These are phyloP conservation scores for Empidonax traillii DNA, from an alignment of 2,113 vertebrate genomes.

Conservation along the genomic window DNA sequence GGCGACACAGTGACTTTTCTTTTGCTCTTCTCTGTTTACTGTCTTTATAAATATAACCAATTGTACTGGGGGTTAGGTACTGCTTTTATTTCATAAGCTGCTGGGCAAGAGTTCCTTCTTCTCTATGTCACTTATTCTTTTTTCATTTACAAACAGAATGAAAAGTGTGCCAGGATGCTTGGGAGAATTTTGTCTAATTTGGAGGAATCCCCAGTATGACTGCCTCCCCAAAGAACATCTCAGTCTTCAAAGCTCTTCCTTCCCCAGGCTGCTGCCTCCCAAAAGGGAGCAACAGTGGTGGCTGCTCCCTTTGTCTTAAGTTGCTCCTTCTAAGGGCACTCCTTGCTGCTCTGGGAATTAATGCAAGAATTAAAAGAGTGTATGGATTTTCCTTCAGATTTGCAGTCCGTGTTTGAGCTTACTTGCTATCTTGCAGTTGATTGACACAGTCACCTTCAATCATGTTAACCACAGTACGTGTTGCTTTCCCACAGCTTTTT, in stretches of 20 bases:
- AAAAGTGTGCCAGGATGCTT: not conserved
- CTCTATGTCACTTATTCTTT: not conserved
- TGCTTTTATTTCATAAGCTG: not conserved
- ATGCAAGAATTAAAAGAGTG: not conserved
- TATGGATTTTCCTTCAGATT: constrained; percentile 5
- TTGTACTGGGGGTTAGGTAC: not conserved
- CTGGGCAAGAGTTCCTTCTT: not conserved
- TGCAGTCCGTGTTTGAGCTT: not conserved
- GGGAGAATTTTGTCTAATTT: not conserved
- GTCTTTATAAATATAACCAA: not conserved
- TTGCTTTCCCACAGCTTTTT: not conserved
- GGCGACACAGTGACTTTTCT: not conserved
- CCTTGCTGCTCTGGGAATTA: not conserved
- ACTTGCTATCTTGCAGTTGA: not conserved
- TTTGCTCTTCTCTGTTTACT: not conserved
- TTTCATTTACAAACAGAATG: not conserved
- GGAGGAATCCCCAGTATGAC: not conserved
- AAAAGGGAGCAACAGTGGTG: not conserved
- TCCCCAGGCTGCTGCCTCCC: not conserved
- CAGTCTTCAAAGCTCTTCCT: not conserved
- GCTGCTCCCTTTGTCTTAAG: not conserved
- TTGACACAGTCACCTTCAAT: not conserved
- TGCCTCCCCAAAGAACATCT: not conserved
- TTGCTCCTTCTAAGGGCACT: not conserved
- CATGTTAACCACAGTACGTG: not conserved